A percentile compares a stretch with the other conserved stretches of the same genome.
Conservation (phyloP, 2,888 invertebrate species). For the Brachyopa scutellaris region DNA sequence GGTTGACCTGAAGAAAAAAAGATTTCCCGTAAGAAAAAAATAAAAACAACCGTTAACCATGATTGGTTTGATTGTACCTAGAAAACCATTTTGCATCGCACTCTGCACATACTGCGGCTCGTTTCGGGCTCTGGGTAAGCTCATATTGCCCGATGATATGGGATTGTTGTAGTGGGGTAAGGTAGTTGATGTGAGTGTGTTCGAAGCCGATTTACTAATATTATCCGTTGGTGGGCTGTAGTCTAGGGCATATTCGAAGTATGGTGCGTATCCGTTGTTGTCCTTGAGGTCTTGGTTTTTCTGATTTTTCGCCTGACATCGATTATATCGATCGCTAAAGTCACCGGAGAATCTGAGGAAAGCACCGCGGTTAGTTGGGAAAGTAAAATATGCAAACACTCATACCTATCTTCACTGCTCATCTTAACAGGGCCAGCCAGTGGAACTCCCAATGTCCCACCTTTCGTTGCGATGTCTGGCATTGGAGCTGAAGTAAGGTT, state of each 20-base stretch:
- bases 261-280: conserved; percentile 84
- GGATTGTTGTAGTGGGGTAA: conserved; percentile 79
- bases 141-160: conserved; percentile 76
- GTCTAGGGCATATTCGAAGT: conserved; percentile 93
- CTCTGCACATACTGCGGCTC: conserved; percentile 77
- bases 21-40: not conserved
- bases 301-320: conserved; percentile 78
- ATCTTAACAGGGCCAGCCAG: conserved; percentile 90
- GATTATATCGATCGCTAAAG: conserved; percentile 79
- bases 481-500: conserved; percentile 80
- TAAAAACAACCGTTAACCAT: not conserved
- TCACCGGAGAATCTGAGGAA: conserved; percentile 79
- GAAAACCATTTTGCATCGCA: conserved; percentile 78
- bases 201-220: conserved; percentile 73
- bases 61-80: conserved; percentile 74
- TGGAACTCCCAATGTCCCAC: conserved; percentile 84
- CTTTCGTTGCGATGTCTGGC: conserved; percentile 81
- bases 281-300: conserved; percentile 78
- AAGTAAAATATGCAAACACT: not conserved
- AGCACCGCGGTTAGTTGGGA: not conserved
- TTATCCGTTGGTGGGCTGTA: conserved; percentile 88
- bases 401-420: conserved; percentile 84
- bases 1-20: conserved; percentile 78
- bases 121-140: conserved; percentile 80
- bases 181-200: conserved; percentile 77